Evolutionary conservation across 1,140 invertebrate species (phyloP).

Genomic region (Triops cancriformis): DNA sequence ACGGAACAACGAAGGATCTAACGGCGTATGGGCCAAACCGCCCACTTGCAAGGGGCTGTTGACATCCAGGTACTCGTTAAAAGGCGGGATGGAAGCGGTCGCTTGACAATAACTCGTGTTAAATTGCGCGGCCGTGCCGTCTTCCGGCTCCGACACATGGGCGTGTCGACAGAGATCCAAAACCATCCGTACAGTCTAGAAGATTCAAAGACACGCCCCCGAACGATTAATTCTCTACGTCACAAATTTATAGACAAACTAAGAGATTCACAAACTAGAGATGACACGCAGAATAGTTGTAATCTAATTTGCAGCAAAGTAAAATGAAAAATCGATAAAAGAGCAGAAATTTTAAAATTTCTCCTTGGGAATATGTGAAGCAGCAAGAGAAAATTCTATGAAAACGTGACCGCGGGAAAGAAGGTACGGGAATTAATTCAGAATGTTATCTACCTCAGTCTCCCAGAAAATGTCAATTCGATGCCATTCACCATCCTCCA

Average conservation of each 20-base stretch:
- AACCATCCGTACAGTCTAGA: slow-evolving; percentile 69
- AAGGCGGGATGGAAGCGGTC: slow-evolving; percentile 76
- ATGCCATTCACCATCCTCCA: slow-evolving; percentile 95
- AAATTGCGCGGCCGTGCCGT: slow-evolving; percentile 70
- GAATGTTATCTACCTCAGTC: slow-evolving; percentile 54
- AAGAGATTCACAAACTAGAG: too few relatives aligned
- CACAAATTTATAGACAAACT: too few relatives aligned
- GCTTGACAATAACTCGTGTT: slow-evolving; percentile 82
- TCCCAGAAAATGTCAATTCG: slow-evolving; percentile 90
- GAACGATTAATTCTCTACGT: too few relatives aligned
- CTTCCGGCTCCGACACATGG: slow-evolving; percentile 74
- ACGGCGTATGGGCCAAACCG: slow-evolving; percentile 74
- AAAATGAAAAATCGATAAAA: too few relatives aligned
- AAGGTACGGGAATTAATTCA: not conserved
- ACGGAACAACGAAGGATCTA: slow-evolving; percentile 72
- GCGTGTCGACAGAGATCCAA: slow-evolving; percentile 85
- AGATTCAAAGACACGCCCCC: too few relatives aligned
- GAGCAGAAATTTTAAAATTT: too few relatives aligned
- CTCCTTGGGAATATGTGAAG: too few relatives aligned
- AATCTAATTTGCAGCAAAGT: too few relatives aligned
- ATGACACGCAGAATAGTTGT: too few relatives aligned
- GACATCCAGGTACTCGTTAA: slow-evolving; percentile 94
- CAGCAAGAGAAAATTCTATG: not conserved
- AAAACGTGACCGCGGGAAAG: not conserved
- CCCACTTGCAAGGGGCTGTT: slow-evolving; percentile 90